phyloP scores from a whole-genome alignment of 2,113 vertebrate genomes.

The Martes martes region DNA sequence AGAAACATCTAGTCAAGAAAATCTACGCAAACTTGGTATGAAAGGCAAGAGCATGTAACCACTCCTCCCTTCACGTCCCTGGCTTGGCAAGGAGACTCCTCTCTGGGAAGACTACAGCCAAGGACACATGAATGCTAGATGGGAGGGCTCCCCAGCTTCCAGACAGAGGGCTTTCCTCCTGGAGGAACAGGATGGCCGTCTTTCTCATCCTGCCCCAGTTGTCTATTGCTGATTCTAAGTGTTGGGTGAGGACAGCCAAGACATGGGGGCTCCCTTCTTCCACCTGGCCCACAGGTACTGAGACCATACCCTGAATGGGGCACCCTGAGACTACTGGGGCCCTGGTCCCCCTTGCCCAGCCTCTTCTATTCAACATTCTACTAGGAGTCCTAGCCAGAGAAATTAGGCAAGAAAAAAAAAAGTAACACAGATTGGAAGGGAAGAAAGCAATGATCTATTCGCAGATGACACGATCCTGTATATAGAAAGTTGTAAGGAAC shows the following conservation, averaged over 20 bases:
- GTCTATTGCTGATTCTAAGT: neutral
- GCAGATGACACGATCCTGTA: neutral
- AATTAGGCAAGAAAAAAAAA: neutral
- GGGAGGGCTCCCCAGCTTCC: neutral
- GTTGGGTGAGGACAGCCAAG: neutral
- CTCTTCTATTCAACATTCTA: neutral
- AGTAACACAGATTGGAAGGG: neutral
- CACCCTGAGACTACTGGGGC: neutral
- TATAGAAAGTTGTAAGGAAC: neutral
- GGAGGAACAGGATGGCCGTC: neutral
- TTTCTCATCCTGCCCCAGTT: neutral
- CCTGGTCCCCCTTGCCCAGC: neutral
- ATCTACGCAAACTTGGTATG: neutral
- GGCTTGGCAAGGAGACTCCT: neutral
- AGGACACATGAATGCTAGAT: neutral
- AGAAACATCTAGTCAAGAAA: neutral
- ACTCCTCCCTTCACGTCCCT: neutral
- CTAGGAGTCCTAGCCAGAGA: neutral
- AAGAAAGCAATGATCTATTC: neutral
- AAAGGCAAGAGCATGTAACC: neutral
- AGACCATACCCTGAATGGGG: no score
- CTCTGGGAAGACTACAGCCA: neutral
- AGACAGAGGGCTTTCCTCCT: neutral
- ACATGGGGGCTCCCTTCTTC: neutral
- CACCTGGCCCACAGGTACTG: neutral